Evolutionary conservation across 2,113 vertebrate genomes (phyloP), one percentile per base, ranked within the genome.

Genomic region (Hymenochirus boettgeri): DNA sequence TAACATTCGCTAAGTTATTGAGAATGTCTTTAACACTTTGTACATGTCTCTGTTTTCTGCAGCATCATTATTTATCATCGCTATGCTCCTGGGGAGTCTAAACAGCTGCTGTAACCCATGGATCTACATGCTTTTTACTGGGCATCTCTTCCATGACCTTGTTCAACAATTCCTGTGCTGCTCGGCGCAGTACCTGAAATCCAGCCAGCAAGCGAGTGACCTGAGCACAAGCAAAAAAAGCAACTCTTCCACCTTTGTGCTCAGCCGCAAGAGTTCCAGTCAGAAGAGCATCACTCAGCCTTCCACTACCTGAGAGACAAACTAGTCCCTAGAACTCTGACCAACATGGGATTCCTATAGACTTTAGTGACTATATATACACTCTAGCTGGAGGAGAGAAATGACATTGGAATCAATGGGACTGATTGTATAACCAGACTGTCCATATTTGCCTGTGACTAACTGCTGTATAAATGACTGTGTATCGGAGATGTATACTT

Each of bases 21-120:
- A n/a, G n/a, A n/a, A n/a, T n/a, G n/a, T n/a, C 1, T 42, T 12
- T 42, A 42, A 42, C 39, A 9, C 52, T 31, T 7, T 13, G n/a
- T 19, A n/a, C 7, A 12, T 42, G 9, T 69, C 18, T 64, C 9
- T 65, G n/a, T 1, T 75, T 47, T 33, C 8, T 23, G 13, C 83
- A 97, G 94, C 89, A 42, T 83, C 85, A 0, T 80, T 89, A 1
- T 97, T 96, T 80, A 92, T 94, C 85, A 93, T 97, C 0, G 85
- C 90, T 77, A 94, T 95, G 88, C 80, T 97, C 37, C 79, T 97
- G 76, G 94, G 92, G 75, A 96, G 93, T 72, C 89, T 97, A 66
- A 97, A 96, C 85, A 96, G 93, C 83, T 97, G 94, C 82, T 96
- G 93, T 70, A 97, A 97, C 80, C 94, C 94, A 18, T 97, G 94